phyloP scores from a whole-genome alignment of 1,140 invertebrate genomes.

The Apis dorsata region DNA sequence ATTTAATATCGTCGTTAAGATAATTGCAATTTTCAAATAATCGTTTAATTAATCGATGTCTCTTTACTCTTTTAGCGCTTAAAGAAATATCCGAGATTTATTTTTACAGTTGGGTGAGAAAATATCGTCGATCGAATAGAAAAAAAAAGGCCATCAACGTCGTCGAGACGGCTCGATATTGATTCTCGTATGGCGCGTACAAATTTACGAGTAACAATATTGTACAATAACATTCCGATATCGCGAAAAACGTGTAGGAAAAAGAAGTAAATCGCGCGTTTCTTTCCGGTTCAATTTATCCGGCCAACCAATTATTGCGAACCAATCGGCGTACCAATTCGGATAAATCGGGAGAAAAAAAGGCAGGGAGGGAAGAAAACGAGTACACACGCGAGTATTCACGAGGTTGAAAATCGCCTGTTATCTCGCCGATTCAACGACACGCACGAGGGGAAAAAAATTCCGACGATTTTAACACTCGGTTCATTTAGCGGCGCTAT shows the following conservation, averaged over 20 bases:
- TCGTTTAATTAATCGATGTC: no score
- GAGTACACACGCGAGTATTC: not conserved
- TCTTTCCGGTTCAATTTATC: constrained; percentile 4
- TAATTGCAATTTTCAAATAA: no score
- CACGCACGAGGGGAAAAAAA: constrained; percentile 25
- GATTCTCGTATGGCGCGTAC: constrained; percentile 27
- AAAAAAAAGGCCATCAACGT: not conserved
- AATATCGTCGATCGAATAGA: not conserved
- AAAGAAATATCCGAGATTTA: no score
- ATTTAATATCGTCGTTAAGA: no score
- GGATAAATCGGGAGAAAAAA: not conserved
- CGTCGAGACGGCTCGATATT: constrained; percentile 6
- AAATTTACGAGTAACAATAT: constrained; percentile 61
- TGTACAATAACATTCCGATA: not conserved
- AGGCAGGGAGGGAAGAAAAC: not conserved
- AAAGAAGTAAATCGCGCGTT: not conserved
- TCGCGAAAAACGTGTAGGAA: not conserved
- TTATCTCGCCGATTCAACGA: constrained; percentile 28
- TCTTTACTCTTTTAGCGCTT: no score
- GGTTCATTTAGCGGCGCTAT: constrained; percentile 53
- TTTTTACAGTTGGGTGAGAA: not conserved
- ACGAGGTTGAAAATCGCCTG: not conserved
- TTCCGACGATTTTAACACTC: constrained; percentile 47
- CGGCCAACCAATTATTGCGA: not conserved
- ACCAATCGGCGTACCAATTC: not conserved